phyloP scores from a whole-genome alignment of 1,140 invertebrate genomes.

The Hyphantria cunea region DNA sequence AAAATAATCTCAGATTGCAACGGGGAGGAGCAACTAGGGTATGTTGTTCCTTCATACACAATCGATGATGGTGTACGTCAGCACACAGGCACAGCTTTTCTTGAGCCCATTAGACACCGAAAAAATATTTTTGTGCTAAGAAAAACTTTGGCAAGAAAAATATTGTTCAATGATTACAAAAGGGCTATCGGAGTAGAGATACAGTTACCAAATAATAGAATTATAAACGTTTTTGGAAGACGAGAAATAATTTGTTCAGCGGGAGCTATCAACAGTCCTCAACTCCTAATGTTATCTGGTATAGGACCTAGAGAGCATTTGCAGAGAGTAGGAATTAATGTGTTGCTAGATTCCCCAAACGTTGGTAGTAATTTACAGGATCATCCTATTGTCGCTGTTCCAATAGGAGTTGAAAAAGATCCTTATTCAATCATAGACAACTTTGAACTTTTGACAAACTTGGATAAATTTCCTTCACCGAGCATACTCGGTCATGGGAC shows the following conservation, averaged over 20 bases:
- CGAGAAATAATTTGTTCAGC: conserved; percentile 81
- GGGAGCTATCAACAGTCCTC: conserved; percentile 78
- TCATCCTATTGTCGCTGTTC: conserved; percentile 85
- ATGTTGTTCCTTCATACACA: conserved; percentile 8
- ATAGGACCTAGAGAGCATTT: conserved; percentile 59
- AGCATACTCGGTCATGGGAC: conserved; percentile 88
- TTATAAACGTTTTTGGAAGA: conserved; percentile 38
- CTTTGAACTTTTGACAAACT: conserved; percentile 83
- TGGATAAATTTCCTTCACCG: conserved; percentile 88
- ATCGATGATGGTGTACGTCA: conserved; percentile 90
- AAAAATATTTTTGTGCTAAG: conserved; percentile 89
- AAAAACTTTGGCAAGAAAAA: conserved; percentile 86
- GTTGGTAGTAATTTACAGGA: conserved; percentile 89
- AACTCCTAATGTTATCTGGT: conserved; percentile 66
- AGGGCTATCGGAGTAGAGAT: conserved; percentile 70
- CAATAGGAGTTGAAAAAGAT: conserved; percentile 69
- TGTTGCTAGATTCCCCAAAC: conserved; percentile 82
- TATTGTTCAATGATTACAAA: conserved; percentile 85
- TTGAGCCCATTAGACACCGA: conserved; percentile 87
- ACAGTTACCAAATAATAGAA: conserved; percentile 57
- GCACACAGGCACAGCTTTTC: conserved; percentile 92
- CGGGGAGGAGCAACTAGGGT: conserved; percentile 17
- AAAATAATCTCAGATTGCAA: conserved; percentile 53
- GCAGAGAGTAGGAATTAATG: conserved; percentile 61
- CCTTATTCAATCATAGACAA: conserved; percentile 85